A percentile compares a stretch with the other conserved stretches of the same genome.
These are phyloP conservation scores for Mesitornis unicolor DNA, from an alignment of 2,113 vertebrate species.

Conservation along the genomic window DNA sequence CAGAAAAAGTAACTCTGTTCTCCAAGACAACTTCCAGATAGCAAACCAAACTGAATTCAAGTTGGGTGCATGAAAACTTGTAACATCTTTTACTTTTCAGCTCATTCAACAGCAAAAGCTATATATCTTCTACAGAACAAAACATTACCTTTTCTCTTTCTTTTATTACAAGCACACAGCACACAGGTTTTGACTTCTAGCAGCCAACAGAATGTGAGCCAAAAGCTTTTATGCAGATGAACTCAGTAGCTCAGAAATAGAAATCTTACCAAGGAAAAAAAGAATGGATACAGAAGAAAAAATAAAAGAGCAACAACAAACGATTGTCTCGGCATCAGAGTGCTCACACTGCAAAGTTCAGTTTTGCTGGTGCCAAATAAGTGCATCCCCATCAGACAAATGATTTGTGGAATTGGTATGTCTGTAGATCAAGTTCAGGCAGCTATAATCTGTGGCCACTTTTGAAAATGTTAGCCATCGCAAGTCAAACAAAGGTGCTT, in stretches of 20 bases:
- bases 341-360: rapidly evolving
- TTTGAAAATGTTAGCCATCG: background rate
- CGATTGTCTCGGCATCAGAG: background rate
- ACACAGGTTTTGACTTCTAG: background rate
- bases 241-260: background rate
- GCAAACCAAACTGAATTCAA: background rate
- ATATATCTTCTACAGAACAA: background rate
- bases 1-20: background rate
- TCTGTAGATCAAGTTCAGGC: background rate
- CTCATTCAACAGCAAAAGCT: background rate
- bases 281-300: background rate
- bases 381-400: background rate
- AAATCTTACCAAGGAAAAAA: background rate
- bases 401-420: rapidly evolving
- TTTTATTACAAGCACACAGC: background rate
- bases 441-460: background rate
- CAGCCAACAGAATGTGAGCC: background rate
- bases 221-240: background rate
- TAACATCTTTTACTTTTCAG: background rate
- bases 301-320: background rate
- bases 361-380: background rate
- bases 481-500: background rate
- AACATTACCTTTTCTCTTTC: background rate
- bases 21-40: background rate
- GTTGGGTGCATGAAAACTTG: background rate